Evolutionary conservation across 2,797 vertebrate species (phyloP), one percentile per base, ranked within the genome.

Genomic region (Amniataba percoides): DNA sequence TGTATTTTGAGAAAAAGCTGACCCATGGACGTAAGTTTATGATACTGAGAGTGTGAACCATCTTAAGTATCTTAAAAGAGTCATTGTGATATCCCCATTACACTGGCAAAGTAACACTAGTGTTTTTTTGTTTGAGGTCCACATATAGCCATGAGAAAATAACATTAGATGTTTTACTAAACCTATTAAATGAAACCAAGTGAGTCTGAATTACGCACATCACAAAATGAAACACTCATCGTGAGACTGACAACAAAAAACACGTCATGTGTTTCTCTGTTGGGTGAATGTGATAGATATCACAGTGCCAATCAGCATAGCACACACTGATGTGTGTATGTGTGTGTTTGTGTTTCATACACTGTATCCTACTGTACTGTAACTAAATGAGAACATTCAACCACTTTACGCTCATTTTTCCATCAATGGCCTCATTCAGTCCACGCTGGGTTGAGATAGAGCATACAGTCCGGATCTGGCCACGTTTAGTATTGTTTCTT

Each of bases 341-440:
- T 40, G 51, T 52, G 70, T 70, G 42, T 36, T 1, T 78, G 70
- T 74, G 61, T 84, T 82, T 73, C 56, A 56, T 51, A 76, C 78
- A 88, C 87, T 88, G 89, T 75, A 85, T 87, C 66, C 71, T 71
- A 92, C 87, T 94, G 94, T 94, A 90, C 84, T 67, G 80, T 62
- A 59, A 77, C 82, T 90, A 90, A 94, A 93, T 89, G 81, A 84
- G 84, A 53, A 88, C 92, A 93, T 93, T 94, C 86, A 93, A 78
- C 73, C 21, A 57, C 85, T 88, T 86, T 69, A 82, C 31, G 11
- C 80, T 87, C 67, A 83, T 85, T 78, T 77, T 74, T 74, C 56
- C 19, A 5, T 91, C 88, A 94, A 87, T 88, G 79, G 81, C 45
- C 85, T 73, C 86, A 91, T 93, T 95, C 86, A 93, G 82, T 59